A percentile compares a stretch with the other conserved stretches of the same genome.
phyloP scores from a whole-genome alignment of 2,797 vertebrate species.

The Hirundo rustica region DNA sequence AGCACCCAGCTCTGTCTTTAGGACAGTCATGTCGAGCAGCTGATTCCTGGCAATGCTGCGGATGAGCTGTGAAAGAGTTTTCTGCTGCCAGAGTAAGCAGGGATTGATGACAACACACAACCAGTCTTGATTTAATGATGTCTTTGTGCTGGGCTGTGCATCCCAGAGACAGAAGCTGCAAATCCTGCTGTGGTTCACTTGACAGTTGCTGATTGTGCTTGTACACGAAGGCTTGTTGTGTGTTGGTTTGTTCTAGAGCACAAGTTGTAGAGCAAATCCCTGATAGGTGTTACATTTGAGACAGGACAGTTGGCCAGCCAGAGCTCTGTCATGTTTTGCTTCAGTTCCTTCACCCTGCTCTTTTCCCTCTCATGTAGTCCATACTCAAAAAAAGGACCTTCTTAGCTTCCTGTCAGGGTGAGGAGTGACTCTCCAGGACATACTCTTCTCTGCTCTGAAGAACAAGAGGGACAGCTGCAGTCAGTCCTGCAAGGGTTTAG shows the following conservation, averaged over 20 bases:
- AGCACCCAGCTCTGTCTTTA: neutral
- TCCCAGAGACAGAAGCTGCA: neutral
- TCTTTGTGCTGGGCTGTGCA: neutral
- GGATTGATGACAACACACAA: neutral
- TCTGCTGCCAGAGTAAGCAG: neutral
- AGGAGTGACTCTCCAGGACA: neutral
- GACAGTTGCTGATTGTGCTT: neutral
- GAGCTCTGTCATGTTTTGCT: neutral
- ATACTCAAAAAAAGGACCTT: neutral
- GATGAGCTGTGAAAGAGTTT: neutral
- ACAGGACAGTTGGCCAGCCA: too few relatives aligned
- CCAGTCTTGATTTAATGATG: neutral
- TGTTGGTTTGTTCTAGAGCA: neutral
- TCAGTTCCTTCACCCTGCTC: neutral
- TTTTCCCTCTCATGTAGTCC: neutral
- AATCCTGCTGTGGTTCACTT: neutral
- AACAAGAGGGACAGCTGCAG: neutral
- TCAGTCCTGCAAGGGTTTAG: neutral
- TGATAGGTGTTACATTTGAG: neutral
- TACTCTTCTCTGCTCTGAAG: neutral
- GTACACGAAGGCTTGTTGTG: neutral
- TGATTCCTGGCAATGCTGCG: neutral
- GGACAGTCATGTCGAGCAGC: accelerated
- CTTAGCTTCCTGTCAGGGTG: neutral
- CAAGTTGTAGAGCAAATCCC: neutral